Conservation (phyloP, 2,797 vertebrate species). For the Rhinichthys osculus region DNA sequence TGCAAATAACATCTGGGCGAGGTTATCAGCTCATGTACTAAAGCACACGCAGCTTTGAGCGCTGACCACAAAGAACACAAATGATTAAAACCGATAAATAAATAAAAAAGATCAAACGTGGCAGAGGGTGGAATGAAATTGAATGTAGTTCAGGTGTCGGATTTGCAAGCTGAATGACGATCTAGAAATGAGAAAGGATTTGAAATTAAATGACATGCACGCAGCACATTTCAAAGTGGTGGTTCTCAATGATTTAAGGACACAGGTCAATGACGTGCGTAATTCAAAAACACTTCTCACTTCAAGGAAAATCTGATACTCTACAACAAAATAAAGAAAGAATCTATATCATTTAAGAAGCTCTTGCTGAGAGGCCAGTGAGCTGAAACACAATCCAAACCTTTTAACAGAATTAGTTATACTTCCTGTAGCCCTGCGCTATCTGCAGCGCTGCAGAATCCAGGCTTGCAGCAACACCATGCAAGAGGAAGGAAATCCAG, state of each 20-base stretch:
- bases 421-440: slow-evolving; percentile 47
- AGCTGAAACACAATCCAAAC: slow-evolving; percentile 43
- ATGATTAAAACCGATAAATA: slow-evolving; percentile 20
- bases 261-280: neutral
- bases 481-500: slow-evolving; percentile 3
- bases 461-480: slow-evolving; percentile 23
- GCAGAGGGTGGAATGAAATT: slow-evolving; percentile 19
- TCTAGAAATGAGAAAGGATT: slow-evolving; percentile 48
- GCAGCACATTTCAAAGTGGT: neutral
- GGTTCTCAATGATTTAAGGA: neutral
- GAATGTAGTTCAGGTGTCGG: slow-evolving; percentile 47
- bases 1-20: slow-evolving; percentile 28
- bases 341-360: slow-evolving; percentile 35
- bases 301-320: slow-evolving; percentile 11
- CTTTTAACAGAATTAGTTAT: slow-evolving; percentile 51
- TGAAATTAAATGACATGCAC: slow-evolving; percentile 21
- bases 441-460: slow-evolving; percentile 44
- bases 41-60: neutral
- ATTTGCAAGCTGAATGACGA: slow-evolving; percentile 44
- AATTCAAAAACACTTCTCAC: neutral
- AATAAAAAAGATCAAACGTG: slow-evolving; percentile 11
- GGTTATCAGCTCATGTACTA: slow-evolving; percentile 6
- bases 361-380: slow-evolving; percentile 24
- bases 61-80: slow-evolving; percentile 24
- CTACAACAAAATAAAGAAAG: slow-evolving; percentile 15